Base-by-base conservation (phyloP, 2,888 invertebrate species). In the Labia minor region DNA sequence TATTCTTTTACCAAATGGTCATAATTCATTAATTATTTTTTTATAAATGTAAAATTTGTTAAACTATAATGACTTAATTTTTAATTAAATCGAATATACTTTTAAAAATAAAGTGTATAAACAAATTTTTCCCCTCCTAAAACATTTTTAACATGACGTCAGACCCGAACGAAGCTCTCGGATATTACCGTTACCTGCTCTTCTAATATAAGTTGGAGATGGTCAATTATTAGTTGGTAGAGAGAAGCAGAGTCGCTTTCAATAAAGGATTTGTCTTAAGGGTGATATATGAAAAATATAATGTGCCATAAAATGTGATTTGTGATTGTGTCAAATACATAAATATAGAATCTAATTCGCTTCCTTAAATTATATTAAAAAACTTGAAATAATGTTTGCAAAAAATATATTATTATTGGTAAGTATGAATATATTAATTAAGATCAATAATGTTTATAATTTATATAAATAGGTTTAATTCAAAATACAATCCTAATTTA, bases 271-370 rank as follows among this genome's bases (percentile, higher is more conserved):
- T 49, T 10, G 3, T 49, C n/a, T 49, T 49, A 49, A 3, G 3
- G 8, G 26, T 26, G 26, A 26, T 49, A 49, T 49, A 16, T 49
- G 49, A 8, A 2, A n/a, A 49, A 49, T 10, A 49, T 16, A 10
- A 49, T 49, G 49, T 49, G 49, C 49, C 16, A 49, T 49, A 49
- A 11, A 49, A 49, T 49, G 49, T 49, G 49, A 49, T 49, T 49
- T 49, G 49, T 49, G 49, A 8, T n/a, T 49, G 49, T 49, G 49
- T 11, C 16, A n/a, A 49, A n/a, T 49, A 8, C n/a, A n/a, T n/a
- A n/a, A n/a, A 10, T 49, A 49, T 49, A 49, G 16, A 49, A 49
- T 10, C 3, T 49, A 49, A 49, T 49, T 49, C 16, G n/a, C 2
- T 26, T 26, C 8, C 26, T 26, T 26, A 26, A 26, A 26, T n/a